Percentiles rank a stretch among this genome's conserved stretches.
These are phyloP conservation scores for Chionoecetes opilio DNA, from an alignment of 1,140 invertebrate species.

Conservation along the genomic window DNA sequence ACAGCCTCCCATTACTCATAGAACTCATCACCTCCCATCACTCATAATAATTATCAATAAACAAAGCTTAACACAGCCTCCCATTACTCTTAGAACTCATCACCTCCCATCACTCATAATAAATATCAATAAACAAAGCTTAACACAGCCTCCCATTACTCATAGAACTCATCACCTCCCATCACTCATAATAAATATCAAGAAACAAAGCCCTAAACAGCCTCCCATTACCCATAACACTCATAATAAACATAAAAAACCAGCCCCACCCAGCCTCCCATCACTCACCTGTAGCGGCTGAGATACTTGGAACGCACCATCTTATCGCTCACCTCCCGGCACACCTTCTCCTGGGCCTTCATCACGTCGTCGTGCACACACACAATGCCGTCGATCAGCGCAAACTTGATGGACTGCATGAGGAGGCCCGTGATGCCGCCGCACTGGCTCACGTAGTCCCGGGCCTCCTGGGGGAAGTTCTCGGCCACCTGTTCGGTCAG, in stretches of 20 bases:
- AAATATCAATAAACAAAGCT: too few relatives aligned
- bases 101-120: too few relatives aligned
- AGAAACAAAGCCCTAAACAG: neutral
- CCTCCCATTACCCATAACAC: neutral
- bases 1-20: too few relatives aligned
- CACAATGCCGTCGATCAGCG: constrained; percentile 73
- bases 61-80: too few relatives aligned
- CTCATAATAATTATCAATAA: too few relatives aligned
- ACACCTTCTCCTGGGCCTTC: constrained; percentile 57
- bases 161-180: too few relatives aligned
- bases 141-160: too few relatives aligned
- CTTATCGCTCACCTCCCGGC: constrained; percentile 47
- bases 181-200: too few relatives aligned
- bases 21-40: too few relatives aligned
- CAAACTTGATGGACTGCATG: constrained; percentile 75
- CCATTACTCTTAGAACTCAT: too few relatives aligned
- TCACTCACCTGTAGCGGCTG: constrained; percentile 50
- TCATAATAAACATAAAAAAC: too few relatives aligned
- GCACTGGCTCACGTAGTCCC: constrained; percentile 66
- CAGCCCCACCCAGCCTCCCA: neutral
- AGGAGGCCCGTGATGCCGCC: constrained; percentile 69
- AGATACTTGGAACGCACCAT: constrained; percentile 65
- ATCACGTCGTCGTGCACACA: constrained; percentile 73
- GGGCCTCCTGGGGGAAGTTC: constrained; percentile 70
- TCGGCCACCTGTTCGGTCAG: constrained; percentile 66